A percentile compares a stretch with the other conserved stretches of the same genome.
Conservation (phyloP, 2,113 vertebrate species). For the Calidris pugnax region DNA sequence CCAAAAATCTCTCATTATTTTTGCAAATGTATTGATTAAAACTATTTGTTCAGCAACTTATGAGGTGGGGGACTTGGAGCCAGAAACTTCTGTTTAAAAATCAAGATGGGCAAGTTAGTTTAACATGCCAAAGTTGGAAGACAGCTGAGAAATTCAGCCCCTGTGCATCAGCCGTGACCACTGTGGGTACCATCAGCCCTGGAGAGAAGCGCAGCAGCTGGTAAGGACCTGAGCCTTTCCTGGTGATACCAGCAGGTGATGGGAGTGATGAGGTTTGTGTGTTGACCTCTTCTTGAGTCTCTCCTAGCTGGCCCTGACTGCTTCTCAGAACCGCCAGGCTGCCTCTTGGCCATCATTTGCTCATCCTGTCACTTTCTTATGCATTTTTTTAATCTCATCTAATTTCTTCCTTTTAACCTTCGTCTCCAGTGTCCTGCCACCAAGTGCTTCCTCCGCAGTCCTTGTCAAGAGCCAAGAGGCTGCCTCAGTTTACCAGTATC, state of each 20-base stretch:
- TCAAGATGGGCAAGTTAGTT: background rate
- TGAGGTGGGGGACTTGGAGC: background rate
- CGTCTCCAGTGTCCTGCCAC: background rate
- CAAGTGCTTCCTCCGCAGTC: background rate
- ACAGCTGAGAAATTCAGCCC: background rate
- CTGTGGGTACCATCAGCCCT: background rate
- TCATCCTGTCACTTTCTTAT: background rate
- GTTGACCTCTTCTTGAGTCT: background rate
- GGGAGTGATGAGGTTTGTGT: background rate
- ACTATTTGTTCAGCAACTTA: background rate
- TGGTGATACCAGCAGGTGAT: background rate
- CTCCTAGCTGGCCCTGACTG: background rate
- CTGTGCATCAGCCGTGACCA: background rate
- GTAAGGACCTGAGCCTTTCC: background rate
- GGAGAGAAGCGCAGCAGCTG: background rate
- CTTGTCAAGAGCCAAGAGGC: background rate
- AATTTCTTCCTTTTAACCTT: background rate
- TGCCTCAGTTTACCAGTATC: background rate
- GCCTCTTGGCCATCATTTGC: background rate
- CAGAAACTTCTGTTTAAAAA: background rate
- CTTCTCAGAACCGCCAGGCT: background rate
- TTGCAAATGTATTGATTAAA: background rate
- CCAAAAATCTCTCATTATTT: background rate
- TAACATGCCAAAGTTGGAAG: fast-evolving
- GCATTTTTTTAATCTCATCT: background rate